Conservation (phyloP, 2,113 vertebrate species). For the Pteronura brasiliensis region DNA sequence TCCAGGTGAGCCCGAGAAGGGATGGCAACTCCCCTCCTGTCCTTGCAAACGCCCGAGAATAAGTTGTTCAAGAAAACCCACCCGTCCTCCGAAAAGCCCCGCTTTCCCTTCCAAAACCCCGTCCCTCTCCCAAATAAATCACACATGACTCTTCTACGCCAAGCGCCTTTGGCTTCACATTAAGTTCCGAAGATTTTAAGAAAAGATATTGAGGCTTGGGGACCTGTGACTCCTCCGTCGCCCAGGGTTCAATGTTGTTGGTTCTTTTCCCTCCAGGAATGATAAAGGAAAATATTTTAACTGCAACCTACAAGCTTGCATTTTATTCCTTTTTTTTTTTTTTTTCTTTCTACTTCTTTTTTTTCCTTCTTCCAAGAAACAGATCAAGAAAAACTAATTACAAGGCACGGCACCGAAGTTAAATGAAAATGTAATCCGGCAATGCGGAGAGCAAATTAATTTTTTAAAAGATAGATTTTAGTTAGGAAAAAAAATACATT, state of each 20-base stretch:
- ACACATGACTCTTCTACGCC: neutral
- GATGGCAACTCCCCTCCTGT: neutral
- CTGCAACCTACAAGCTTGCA: slow-evolving; percentile 36
- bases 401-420: slow-evolving; percentile 40
- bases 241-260: neutral
- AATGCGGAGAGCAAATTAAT: slow-evolving; percentile 58
- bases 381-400: slow-evolving; percentile 66
- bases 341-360: neutral
- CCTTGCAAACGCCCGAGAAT: neutral
- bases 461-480: slow-evolving; percentile 66
- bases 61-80: neutral
- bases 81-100: neutral
- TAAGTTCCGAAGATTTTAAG: neutral
- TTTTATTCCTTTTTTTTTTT: neutral
- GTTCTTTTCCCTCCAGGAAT: slow-evolving; percentile 29
- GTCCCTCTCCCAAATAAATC: slow-evolving; percentile 19
- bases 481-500: slow-evolving; percentile 35
- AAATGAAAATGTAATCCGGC: slow-evolving; percentile 63
- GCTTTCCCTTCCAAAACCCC: neutral
- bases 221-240: neutral
- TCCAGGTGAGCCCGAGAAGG: slow-evolving; percentile 33
- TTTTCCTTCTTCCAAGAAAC: slow-evolving; percentile 14
- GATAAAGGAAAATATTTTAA: slow-evolving; percentile 67
- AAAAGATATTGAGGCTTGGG: neutral
- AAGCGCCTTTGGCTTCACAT: neutral